phyloP scores from a whole-genome alignment of 2,888 invertebrate species.

The Limulus polyphemus region DNA sequence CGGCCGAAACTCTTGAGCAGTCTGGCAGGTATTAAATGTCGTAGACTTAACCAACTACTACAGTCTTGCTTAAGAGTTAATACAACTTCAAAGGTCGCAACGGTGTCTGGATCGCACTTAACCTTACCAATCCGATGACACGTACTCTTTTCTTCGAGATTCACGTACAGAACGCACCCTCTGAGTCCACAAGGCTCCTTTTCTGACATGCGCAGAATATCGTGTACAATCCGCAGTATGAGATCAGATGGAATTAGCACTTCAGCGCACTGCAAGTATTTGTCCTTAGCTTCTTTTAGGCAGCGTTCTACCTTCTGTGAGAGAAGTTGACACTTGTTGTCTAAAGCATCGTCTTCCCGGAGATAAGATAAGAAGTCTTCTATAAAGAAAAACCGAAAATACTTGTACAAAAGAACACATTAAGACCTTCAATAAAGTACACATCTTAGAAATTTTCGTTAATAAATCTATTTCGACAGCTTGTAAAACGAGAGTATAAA shows the following conservation, averaged over 20 bases:
- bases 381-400: too few species aligned
- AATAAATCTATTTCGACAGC: too few species aligned
- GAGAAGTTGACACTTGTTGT: constrained; percentile 35
- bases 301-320: constrained; percentile 63
- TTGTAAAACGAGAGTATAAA: too few species aligned
- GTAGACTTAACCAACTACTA: constrained; percentile 72
- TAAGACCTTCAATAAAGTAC: too few species aligned
- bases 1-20: constrained; percentile 62
- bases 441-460: too few species aligned
- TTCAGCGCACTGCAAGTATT: constrained; percentile 60
- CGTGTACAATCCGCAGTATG: constrained; percentile 60
- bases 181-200: constrained; percentile 75
- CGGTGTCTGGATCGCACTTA: constrained; percentile 67
- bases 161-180: constrained; percentile 72
- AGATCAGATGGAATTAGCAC: constrained; percentile 72
- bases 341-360: too few species aligned
- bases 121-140: constrained; percentile 59
- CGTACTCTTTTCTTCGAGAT: constrained; percentile 54
- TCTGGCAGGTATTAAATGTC: constrained; percentile 55
- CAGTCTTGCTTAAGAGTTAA: constrained; percentile 74
- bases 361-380: too few species aligned
- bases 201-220: constrained; percentile 68
- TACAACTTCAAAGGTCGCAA: constrained; percentile 80
- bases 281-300: constrained; percentile 63
- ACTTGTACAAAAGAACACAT: too few species aligned